phyloP scores from a whole-genome alignment of 2,113 vertebrate genomes.

The Mastomys coucha region DNA sequence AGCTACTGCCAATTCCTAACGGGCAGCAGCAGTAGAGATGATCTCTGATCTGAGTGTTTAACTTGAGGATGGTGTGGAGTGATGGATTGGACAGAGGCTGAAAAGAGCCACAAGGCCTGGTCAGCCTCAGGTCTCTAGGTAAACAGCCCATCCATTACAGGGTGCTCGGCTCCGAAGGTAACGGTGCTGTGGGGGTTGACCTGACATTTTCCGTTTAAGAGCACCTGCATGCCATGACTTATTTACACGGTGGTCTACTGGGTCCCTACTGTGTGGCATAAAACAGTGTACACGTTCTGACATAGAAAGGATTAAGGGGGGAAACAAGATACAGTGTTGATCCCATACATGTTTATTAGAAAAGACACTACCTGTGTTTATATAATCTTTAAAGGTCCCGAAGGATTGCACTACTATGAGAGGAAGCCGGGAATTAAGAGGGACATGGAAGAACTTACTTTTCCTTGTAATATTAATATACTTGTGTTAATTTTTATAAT shows the following conservation, averaged over 20 bases:
- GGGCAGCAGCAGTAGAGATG: not conserved
- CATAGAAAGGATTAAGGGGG: conserved; percentile 22
- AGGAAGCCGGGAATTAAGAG: not conserved
- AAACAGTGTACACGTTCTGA: not conserved
- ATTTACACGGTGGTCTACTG: not conserved
- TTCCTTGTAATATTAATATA: conserved; percentile 29
- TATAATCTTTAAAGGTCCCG: not conserved
- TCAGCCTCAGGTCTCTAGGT: not conserved
- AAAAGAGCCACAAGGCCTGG: not conserved
- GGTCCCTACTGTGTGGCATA: not conserved
- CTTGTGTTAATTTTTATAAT: not conserved
- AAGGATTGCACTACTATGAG: not conserved
- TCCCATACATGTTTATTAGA: not conserved
- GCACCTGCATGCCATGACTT: not conserved
- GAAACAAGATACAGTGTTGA: not conserved
- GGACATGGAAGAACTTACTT: not conserved
- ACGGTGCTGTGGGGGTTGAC: not conserved
- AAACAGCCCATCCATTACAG: too few species aligned
- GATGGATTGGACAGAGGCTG: not conserved
- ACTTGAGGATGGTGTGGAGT: not conserved
- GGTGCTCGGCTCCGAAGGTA: not conserved
- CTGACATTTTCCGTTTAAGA: not conserved
- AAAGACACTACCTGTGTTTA: not conserved
- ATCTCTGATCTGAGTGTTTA: not conserved
- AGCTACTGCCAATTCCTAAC: not conserved